phyloP scores from a whole-genome alignment of 1,140 invertebrate species.

The Pseudomyrmex cubaensis region DNA sequence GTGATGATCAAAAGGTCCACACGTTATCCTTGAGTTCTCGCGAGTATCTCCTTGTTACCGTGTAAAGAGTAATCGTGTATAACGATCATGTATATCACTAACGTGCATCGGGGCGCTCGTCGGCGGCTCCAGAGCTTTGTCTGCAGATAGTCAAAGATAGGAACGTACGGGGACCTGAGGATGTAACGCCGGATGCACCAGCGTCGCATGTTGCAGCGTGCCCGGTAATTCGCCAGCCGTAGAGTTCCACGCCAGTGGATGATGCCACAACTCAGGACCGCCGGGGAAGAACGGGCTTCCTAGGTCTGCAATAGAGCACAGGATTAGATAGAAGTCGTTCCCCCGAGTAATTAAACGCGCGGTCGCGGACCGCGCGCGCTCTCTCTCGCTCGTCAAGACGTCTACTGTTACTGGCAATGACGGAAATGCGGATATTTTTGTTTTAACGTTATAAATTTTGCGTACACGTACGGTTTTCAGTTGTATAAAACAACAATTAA shows the following conservation, averaged over 20 bases:
- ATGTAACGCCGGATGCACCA: constrained; percentile 97
- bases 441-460: neutral
- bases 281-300: constrained; percentile 97
- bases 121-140: constrained; percentile 89
- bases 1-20: neutral
- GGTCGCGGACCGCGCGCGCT: neutral
- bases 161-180: constrained; percentile 98
- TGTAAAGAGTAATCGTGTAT: constrained; percentile 72
- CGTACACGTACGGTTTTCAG: too few species aligned
- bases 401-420: constrained; percentile 24
- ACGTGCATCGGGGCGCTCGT: constrained; percentile 86
- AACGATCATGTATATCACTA: constrained; percentile 81
- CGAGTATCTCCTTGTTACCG: constrained; percentile 27
- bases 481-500: too few species aligned
- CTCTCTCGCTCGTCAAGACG: constrained; percentile 13
- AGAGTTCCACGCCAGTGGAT: constrained; percentile 92
- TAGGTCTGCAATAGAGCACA: constrained; percentile 90
- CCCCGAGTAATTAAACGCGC: constrained; percentile 46
- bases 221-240: constrained; percentile 93
- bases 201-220: constrained; percentile 93
- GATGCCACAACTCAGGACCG: constrained; percentile 96
- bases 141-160: constrained; percentile 98
- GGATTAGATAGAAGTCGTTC: constrained; percentile 56
- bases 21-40: constrained; percentile 35
- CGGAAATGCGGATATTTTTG: neutral